Evolutionary conservation across 2,113 vertebrate species (phyloP).

Genomic region (Saguinus imperator): DNA sequence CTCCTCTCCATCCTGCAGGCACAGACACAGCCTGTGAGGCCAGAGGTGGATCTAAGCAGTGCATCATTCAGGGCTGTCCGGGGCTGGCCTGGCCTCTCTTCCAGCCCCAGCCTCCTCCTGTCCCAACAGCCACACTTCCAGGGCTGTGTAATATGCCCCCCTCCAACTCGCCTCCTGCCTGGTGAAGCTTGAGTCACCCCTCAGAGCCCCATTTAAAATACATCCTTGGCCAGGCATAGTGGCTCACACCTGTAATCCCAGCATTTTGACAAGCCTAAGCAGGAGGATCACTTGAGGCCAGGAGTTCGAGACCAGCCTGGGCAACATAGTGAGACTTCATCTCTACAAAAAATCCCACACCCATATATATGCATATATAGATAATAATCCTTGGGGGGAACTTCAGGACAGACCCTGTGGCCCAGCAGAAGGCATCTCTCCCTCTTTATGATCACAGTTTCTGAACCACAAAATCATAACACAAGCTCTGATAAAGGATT

Average conservation of each 20-base stretch:
- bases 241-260: background rate
- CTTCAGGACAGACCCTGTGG: background rate
- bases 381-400: background rate
- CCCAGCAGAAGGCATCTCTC: background rate
- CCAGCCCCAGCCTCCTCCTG: background rate
- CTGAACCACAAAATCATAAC: background rate
- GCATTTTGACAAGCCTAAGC: too few species aligned
- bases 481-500: background rate
- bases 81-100: background rate
- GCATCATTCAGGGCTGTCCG: background rate
- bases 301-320: too few species aligned
- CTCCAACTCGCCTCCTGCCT: background rate
- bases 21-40: slow-evolving; percentile 67
- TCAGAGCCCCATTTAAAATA: background rate
- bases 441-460: background rate
- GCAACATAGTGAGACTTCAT: background rate
- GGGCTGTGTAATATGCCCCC: background rate
- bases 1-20: slow-evolving; percentile 89
- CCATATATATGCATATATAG: background rate
- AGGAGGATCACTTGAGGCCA: too few species aligned
- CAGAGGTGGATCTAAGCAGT: background rate
- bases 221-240: background rate
- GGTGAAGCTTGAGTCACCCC: background rate
- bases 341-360: too few species aligned
- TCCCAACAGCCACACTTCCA: background rate